Base-by-base conservation (phyloP, 1,140 invertebrate species). In the Orchestia grillus region DNA sequence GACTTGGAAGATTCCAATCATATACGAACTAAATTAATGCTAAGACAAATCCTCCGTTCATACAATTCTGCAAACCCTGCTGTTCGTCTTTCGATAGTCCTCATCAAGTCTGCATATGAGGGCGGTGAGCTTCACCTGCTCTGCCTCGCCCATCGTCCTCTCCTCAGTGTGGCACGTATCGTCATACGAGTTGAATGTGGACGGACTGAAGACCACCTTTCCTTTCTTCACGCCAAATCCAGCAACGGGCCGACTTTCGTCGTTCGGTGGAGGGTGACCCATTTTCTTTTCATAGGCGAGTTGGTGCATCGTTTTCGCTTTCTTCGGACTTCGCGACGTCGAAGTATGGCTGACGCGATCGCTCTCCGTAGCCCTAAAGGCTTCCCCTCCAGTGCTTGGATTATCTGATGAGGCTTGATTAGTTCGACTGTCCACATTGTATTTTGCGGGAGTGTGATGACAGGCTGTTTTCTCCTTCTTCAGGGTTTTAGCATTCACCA, bases 211-310 rank as follows among this genome's bases (percentile, higher is more conserved):
- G 43, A 94, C 41, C 11, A 94, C 36, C 44, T 45, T 94, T 8
- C 92, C 92, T 44, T 47, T 44, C 44, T 94, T 94, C 36, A 94
- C 44, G 3, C 44, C 44, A 47, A 94, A 94, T 19, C 92, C 92
- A 45, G 92, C 45, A 94, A 94, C 47, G 43, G 44, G 92, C 36
- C 44, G 44, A n/a, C 0, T 94, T 44, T 94, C 92, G 44, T 45
- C 92, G 11, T 94, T 44, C 36, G 92, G 44, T 6, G 44, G 44
- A 44, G 92, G 92, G 19, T 94, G 44, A 45, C 92, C 92, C 16
- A 94, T 94, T 94, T 94, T 94, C 43, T 45, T 94, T 45, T 94
- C 92, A 44, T 94, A 94, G 11, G 92, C 92, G 11, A 94, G 92
- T 0, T 94, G 92, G 92, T 94, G 92, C 44, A 94, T 6, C 43